Conservation (phyloP, 2,113 vertebrate genomes). For the Numenius arquata region DNA sequence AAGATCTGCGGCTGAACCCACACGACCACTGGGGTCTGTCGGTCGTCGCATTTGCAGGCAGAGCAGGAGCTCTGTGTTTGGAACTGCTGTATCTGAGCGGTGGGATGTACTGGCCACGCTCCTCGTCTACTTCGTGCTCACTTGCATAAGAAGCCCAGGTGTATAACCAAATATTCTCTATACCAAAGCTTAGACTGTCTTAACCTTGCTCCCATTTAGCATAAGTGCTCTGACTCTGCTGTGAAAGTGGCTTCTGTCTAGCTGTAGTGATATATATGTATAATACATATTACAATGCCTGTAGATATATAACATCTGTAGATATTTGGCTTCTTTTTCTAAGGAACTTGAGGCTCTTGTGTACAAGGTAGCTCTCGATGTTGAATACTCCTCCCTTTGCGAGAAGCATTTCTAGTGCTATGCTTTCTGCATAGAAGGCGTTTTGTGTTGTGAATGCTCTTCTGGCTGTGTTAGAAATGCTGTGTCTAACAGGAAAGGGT, state of each 20-base stretch:
- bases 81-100: background rate
- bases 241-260: background rate
- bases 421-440: background rate
- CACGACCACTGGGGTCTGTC: accelerated
- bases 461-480: background rate
- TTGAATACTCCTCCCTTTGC: background rate
- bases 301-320: background rate
- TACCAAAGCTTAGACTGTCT: background rate
- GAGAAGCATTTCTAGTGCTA: background rate
- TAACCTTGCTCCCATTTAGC: background rate
- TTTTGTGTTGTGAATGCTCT: background rate
- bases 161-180: background rate
- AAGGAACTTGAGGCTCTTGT: background rate
- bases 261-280: background rate
- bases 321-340: background rate
- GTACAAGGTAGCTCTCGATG: background rate
- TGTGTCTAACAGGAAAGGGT: background rate
- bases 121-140: background rate
- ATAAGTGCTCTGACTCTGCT: background rate
- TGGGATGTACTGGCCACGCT: background rate
- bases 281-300: background rate
- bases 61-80: background rate
- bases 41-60: background rate
- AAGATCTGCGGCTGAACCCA: background rate
- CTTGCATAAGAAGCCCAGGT: background rate